Conservation (phyloP, 2,888 invertebrate genomes). For the Drosophila mulleri region DNA sequence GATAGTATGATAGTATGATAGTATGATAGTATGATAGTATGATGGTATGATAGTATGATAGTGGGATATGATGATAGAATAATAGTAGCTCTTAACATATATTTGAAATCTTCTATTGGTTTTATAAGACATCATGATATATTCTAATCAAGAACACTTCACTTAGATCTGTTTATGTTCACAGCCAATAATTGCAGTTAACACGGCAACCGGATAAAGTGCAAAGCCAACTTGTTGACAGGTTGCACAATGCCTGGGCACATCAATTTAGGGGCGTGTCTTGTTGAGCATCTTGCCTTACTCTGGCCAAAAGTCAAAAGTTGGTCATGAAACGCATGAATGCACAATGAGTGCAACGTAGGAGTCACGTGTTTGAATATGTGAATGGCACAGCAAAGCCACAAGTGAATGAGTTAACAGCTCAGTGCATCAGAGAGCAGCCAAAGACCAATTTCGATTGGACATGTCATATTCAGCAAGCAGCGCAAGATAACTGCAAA, state of each 20-base stretch:
- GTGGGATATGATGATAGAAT: neutral
- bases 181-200: neutral
- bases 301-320: constrained; percentile 7
- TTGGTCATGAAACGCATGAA: constrained; percentile 12
- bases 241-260: neutral
- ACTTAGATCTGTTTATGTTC: too few relatives aligned
- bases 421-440: neutral
- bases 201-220: neutral
- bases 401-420: constrained; percentile 10
- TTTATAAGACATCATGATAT: too few relatives aligned
- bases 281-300: neutral
- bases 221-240: constrained; percentile 1
- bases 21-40: neutral
- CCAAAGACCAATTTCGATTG: neutral
- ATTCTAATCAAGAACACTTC: too few relatives aligned
- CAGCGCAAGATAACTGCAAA: neutral
- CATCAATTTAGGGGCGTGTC: neutral
- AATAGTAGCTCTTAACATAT: neutral
- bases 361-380: neutral
- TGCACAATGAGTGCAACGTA: constrained; percentile 7
- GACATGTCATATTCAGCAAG: neutral
- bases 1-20: neutral
- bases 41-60: neutral
- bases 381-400: neutral
- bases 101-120: too few relatives aligned